Evolutionary conservation across 2,113 vertebrate genomes (phyloP), one percentile per base, ranked within the genome.

Genomic region (Hippocampus barbouri): DNA sequence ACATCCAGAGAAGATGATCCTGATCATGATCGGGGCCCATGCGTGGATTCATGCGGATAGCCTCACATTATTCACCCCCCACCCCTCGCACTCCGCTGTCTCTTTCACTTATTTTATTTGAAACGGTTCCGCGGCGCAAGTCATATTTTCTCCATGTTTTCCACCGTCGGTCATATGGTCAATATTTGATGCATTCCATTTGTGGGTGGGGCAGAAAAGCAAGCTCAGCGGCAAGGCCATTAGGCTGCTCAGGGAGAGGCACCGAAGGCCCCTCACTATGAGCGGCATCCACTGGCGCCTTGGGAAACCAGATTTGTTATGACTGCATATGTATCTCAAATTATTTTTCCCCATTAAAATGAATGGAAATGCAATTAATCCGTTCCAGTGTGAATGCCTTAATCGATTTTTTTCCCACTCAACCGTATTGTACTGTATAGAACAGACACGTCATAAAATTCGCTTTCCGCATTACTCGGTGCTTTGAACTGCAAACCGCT

Each of bases 211-310:
- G 65, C 45, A 75, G 40, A 77, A 78, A 83, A 74, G 82, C 14
- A 47, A 72, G 78, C 80, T 79, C 70, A 79, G 80, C 81, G 59
- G 81, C 70, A 79, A 78, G 65, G 63, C 78, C 76, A 82, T 75
- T 60, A 77, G 27, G 65, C 65, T 75, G 72, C 84, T 63, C 56
- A 72, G 67, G 69, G 11, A 45, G 10, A 45, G 34, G 5, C 2
- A 0, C 12, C 14, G 12, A 38, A 38, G 34, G 34, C 34, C 34
- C 34, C 34, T 79, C 76, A 71, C n/a, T 5, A 1, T 69, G 20
- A 14, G 71, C 41, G n/a, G 23, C 20, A 21, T 38, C 3, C 27
- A 61, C 27, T 14, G 21, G 21, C 15, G 62, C n/a, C 9, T 65
- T 65, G 62, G 14, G 25, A 57, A 25, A 57, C 9, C 6, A 23